A percentile compares a stretch with the other conserved stretches of the same genome.
These are phyloP conservation scores for Enteromius anoplus DNA, from an alignment of 2,797 vertebrate species.

Conservation along the genomic window DNA sequence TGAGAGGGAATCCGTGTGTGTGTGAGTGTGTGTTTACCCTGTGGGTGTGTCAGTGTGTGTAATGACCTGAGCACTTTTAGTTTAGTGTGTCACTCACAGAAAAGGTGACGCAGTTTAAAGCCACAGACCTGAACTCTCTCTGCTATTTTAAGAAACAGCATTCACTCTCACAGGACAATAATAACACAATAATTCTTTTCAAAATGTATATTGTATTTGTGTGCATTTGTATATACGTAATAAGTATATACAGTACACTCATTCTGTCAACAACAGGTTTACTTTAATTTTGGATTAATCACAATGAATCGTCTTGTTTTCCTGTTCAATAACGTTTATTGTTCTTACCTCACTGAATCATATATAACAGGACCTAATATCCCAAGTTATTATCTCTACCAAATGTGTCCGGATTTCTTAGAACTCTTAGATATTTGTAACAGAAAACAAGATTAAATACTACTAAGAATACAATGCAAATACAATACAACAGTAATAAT, in stretches of 20 bases:
- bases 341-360: background rate
- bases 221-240: too few relatives aligned
- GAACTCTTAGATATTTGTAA: background rate
- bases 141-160: constrained; percentile 12
- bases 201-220: too few relatives aligned
- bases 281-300: too few relatives aligned
- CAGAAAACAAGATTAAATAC: background rate
- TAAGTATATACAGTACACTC: too few relatives aligned
- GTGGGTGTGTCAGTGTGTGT: constrained; percentile 42
- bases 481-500: background rate
- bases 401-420: background rate
- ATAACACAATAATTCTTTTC: too few relatives aligned
- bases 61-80: background rate
- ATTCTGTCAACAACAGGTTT: too few relatives aligned
- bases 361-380: background rate
- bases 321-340: too few relatives aligned
- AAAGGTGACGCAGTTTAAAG: constrained; percentile 29
- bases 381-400: background rate
- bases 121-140: background rate
- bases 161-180: background rate
- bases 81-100: constrained; percentile 29
- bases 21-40: constrained; percentile 20
- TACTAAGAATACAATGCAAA: background rate
- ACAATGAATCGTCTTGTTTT: too few relatives aligned
- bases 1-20: constrained; percentile 18